Percentiles rank a stretch among this genome's conserved stretches.
These are phyloP conservation scores for Cochlearius cochlearius DNA, from an alignment of 2,113 vertebrate genomes.

Conservation along the genomic window DNA sequence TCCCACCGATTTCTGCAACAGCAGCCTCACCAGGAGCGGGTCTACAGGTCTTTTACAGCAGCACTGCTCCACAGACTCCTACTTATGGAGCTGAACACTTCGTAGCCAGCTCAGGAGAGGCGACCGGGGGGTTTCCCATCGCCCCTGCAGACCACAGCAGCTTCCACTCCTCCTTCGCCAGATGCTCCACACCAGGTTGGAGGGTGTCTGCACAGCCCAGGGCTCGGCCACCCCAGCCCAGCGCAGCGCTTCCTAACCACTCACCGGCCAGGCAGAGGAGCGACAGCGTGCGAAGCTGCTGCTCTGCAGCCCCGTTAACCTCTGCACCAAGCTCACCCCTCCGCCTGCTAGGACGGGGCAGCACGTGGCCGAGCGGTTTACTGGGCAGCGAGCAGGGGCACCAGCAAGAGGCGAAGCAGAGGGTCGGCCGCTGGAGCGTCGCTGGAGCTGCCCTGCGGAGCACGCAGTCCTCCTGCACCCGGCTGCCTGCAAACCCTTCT, in stretches of 20 bases:
- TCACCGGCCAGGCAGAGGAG: not conserved
- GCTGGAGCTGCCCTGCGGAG: not conserved
- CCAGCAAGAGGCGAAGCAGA: not conserved
- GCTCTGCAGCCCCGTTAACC: not conserved
- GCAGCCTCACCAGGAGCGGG: not conserved
- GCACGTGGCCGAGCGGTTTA: not conserved
- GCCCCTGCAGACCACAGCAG: not conserved
- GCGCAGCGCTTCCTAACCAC: rapidly evolving
- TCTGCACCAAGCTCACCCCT: not conserved
- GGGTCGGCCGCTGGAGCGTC: not conserved
- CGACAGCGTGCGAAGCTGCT: rapidly evolving
- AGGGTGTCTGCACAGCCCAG: not conserved
- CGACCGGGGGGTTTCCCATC: not conserved
- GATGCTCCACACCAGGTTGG: not conserved
- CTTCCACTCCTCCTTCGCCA: not conserved
- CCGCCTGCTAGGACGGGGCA: not conserved
- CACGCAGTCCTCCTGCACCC: not conserved
- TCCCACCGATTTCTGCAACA: not conserved
- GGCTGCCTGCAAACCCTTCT: not conserved
- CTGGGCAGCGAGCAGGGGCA: not conserved
- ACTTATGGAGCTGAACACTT: not conserved
- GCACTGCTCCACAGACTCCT: rapidly evolving
- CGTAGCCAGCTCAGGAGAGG: not conserved
- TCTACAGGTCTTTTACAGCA: not conserved
- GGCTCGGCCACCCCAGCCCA: not conserved